phyloP scores from a whole-genome alignment of 2,797 vertebrate species.

The Myiotriccus ornatus region DNA sequence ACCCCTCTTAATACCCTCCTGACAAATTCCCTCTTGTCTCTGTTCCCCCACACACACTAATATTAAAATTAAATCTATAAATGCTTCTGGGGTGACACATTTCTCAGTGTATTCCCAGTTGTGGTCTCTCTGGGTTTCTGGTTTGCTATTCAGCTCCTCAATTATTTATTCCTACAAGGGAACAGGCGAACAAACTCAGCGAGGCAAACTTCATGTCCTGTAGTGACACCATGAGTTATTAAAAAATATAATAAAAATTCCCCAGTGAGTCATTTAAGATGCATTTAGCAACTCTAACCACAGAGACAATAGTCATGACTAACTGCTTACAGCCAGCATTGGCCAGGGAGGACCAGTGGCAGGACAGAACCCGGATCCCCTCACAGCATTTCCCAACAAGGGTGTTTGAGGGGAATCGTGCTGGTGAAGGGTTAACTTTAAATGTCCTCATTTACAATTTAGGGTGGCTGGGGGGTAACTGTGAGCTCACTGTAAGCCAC shows the following conservation, averaged over 20 bases:
- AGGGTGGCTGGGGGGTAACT: not conserved
- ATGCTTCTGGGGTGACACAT: not conserved
- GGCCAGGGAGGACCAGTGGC: not conserved
- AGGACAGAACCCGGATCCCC: not conserved
- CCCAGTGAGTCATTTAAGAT: constrained; percentile 32
- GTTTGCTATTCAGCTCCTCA: constrained; percentile 20
- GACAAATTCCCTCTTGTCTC: not conserved
- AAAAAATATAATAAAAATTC: constrained; percentile 4
- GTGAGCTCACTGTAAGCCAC: not conserved
- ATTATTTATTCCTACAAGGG: constrained; percentile 15
- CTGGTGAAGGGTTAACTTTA: not conserved
- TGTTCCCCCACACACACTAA: not conserved
- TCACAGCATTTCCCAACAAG: not conserved
- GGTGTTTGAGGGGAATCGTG: not conserved
- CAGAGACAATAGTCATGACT: not conserved
- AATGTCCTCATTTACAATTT: not conserved
- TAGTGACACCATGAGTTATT: constrained; percentile 2
- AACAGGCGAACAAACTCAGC: constrained; percentile 1
- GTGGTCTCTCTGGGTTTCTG: not conserved
- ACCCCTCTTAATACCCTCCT: not conserved
- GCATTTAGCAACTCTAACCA: constrained; percentile 28
- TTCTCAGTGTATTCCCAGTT: not conserved
- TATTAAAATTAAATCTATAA: not conserved
- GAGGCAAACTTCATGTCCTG: constrained; percentile 31
- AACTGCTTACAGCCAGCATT: not conserved